These are phyloP conservation scores for Chrysoperla carnea DNA, from an alignment of 1,140 invertebrate genomes.

Conservation along the genomic window DNA sequence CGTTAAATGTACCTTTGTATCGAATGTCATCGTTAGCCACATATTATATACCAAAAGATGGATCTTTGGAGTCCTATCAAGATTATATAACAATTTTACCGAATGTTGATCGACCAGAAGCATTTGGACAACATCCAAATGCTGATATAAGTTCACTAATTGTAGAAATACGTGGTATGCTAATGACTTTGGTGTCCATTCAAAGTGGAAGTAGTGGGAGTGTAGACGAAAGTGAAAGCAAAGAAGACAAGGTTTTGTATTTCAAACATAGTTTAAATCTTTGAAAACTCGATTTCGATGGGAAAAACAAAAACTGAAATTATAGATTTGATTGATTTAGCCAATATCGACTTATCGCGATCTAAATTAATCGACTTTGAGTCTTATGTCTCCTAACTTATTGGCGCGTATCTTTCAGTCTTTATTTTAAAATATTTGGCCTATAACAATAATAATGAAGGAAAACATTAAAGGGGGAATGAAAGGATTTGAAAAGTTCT, in stretches of 20 bases:
- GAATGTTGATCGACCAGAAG: conserved; percentile 58
- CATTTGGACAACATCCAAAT: conserved; percentile 78
- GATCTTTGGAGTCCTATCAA: conserved; percentile 56
- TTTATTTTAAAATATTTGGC: too few relatives aligned
- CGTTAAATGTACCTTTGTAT: conserved; percentile 41
- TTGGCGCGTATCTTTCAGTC: too few relatives aligned
- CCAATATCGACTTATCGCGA: too few relatives aligned
- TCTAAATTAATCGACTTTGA: too few relatives aligned
- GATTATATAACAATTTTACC: conserved; percentile 63
- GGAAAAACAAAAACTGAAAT: too few relatives aligned
- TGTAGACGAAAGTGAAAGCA: conserved; percentile 28
- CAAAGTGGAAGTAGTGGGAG: conserved; percentile 43
- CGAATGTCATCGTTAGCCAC: conserved; percentile 44
- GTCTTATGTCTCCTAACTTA: too few relatives aligned
- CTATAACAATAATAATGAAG: too few relatives aligned
- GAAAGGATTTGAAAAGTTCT: too few relatives aligned
- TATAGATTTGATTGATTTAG: neutral
- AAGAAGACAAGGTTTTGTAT: conserved; percentile 47
- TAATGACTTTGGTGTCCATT: conserved; percentile 64
- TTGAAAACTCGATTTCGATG: too few relatives aligned
- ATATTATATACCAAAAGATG: conserved; percentile 69
- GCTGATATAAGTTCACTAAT: conserved; percentile 79
- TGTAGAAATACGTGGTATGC: conserved; percentile 53
- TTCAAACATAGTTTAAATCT: neutral
- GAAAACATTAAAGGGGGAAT: too few relatives aligned